These are phyloP conservation scores for Pomacea maculata DNA, from an alignment of 1,140 invertebrate species.

Conservation along the genomic window DNA sequence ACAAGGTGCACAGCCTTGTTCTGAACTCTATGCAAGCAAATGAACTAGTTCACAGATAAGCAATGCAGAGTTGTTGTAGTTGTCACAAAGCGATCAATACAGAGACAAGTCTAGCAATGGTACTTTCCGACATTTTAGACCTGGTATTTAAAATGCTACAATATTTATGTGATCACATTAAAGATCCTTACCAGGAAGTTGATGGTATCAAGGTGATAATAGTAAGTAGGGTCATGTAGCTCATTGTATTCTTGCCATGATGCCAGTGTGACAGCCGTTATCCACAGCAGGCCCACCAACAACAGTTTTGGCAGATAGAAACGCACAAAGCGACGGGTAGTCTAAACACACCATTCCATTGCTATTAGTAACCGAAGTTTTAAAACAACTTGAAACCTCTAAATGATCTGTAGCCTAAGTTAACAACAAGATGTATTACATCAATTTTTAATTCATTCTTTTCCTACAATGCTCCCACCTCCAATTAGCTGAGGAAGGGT, in stretches of 20 bases:
- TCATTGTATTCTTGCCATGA: constrained; percentile 91
- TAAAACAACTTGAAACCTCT: too few relatives aligned
- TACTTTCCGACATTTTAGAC: too few relatives aligned
- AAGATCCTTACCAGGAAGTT: constrained; percentile 83
- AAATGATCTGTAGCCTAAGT: too few relatives aligned
- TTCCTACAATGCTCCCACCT: too few relatives aligned
- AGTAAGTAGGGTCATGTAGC: constrained; percentile 89
- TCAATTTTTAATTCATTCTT: too few relatives aligned
- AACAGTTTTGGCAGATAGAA: constrained; percentile 94
- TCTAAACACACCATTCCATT: constrained; percentile 71
- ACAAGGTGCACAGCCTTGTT: too few relatives aligned
- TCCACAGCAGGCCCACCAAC: constrained; percentile 87
- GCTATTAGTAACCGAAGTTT: too few relatives aligned
- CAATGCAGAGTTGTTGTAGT: neutral
- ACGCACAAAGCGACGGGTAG: constrained; percentile 81
- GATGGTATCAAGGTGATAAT: constrained; percentile 85
- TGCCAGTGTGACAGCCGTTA: constrained; percentile 83
- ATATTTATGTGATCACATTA: too few relatives aligned
- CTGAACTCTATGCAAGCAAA: neutral
- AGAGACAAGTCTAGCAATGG: too few relatives aligned
- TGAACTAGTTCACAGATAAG: neutral
- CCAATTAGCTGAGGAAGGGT: too few relatives aligned
- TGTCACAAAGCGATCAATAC: neutral
- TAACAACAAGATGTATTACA: too few relatives aligned
- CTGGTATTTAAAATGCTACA: neutral